These are phyloP conservation scores for Centropristis striata DNA, from an alignment of 2,113 vertebrate species.

Conservation along the genomic window DNA sequence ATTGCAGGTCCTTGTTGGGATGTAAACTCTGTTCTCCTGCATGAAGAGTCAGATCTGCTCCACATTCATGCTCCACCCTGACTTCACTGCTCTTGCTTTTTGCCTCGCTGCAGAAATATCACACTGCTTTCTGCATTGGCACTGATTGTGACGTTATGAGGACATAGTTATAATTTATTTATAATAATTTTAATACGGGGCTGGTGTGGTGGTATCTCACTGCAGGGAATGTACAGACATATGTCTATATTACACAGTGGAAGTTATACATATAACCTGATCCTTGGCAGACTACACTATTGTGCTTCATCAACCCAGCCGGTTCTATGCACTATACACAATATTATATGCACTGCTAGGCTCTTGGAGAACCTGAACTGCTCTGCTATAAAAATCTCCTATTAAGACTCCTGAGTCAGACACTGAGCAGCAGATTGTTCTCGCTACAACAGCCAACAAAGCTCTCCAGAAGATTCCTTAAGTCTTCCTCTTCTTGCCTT, in stretches of 20 bases:
- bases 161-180: no score
- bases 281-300: background rate
- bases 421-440: conserved; percentile 11
- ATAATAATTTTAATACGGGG: background rate
- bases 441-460: conserved; percentile 6
- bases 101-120: background rate
- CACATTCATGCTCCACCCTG: no score
- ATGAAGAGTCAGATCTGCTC: no score
- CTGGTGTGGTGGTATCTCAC: background rate
- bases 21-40: no score
- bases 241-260: background rate
- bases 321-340: background rate
- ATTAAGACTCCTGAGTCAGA: conserved; percentile 7
- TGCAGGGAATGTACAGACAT: background rate
- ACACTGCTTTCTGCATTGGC: background rate
- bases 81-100: no score
- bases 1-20: no score
- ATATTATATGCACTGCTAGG: background rate
- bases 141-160: background rate
- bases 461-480: conserved; percentile 4
- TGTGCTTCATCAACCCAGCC: background rate
- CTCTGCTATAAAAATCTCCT: background rate
- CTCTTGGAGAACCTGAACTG: conserved; percentile 1
- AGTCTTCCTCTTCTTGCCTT: conserved; percentile 23
- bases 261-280: background rate